These are phyloP conservation scores for Pyrgilauda ruficollis DNA, from an alignment of 2,113 vertebrate species.

Conservation along the genomic window DNA sequence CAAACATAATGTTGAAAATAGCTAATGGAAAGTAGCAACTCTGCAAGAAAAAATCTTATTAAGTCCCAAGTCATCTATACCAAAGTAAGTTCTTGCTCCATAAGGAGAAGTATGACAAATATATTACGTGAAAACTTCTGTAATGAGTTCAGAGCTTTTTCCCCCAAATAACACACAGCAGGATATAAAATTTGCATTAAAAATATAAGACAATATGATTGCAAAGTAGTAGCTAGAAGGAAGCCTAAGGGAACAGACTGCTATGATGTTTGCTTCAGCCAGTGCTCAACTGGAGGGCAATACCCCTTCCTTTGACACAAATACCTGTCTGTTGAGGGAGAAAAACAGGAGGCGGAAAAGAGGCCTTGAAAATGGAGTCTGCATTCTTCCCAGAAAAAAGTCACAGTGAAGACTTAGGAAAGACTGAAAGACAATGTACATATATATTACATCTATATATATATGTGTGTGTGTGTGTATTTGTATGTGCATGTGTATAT, in stretches of 20 bases:
- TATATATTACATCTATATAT: no score
- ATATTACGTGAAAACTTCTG: background rate
- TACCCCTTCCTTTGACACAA: background rate
- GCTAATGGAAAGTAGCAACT: background rate
- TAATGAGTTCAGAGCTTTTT: background rate
- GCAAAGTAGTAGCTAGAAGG: background rate
- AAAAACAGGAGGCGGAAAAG: background rate
- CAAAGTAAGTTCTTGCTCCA: background rate
- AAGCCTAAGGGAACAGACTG: background rate
- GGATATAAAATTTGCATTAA: background rate
- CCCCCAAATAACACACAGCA: background rate
- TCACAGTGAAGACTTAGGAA: background rate
- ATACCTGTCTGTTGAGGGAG: rapidly evolving
- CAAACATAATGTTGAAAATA: background rate
- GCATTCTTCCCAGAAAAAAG: background rate
- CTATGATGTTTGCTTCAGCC: background rate
- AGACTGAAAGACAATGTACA: background rate
- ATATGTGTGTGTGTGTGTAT: no score
- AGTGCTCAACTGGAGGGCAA: rapidly evolving
- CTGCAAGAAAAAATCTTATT: background rate
- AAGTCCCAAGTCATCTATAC: background rate
- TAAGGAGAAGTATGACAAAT: background rate
- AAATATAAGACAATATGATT: background rate
- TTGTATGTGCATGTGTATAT: no score
- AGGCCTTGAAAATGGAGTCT: background rate